Base-by-base conservation (phyloP, 2,888 invertebrate species). In the Diloba caeruleocephala region DNA sequence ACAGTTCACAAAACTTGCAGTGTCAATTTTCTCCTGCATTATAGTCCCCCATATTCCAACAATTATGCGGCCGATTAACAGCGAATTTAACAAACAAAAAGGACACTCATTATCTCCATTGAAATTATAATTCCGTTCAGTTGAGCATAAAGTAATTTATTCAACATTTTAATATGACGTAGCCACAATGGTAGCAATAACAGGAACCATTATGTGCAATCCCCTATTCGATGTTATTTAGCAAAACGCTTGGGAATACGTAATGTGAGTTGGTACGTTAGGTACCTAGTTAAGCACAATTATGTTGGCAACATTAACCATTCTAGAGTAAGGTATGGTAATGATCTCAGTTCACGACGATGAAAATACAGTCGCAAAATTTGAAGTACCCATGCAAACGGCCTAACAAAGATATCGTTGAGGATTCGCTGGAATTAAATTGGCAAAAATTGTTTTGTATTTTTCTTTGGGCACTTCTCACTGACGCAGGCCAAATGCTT, bases 81-180 rank as follows among this genome's bases (percentile, higher is more conserved):
- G 32, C 36, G 28, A 70, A 71, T 58, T 70, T 39, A 59, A 44
- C 71, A 45, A 65, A 66, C 51, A 52, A 66, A 61, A 72, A 66
- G 59, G 52, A 43, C 37, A 50, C 44, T 66, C 56, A 66, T 71
- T 71, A 69, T 60, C 48, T 60, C 51, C 33, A 58, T 58, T 62
- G 55, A 58, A 78, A 78, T 73, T 63, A 60, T 70, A 67, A 59
- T 75, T 74, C 76, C 68, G 74, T 82, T 70, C 73, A 50, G 62
- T 61, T 73, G 57, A 84, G 81, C 82, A 68, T 65, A 33, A 63
- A 74, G 81, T 82, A 87, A 86, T 84, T 84, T 85, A 85, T 86
- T 83, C 84, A 82, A 82, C 78, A 86, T 82, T 85, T 85, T 84
- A 85, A 84, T 79, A 78, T 76, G 78, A 76, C 65, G 72, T 66